Evolutionary conservation across 1,140 invertebrate genomes (phyloP).

Genomic region (Chrysopa pallens): DNA sequence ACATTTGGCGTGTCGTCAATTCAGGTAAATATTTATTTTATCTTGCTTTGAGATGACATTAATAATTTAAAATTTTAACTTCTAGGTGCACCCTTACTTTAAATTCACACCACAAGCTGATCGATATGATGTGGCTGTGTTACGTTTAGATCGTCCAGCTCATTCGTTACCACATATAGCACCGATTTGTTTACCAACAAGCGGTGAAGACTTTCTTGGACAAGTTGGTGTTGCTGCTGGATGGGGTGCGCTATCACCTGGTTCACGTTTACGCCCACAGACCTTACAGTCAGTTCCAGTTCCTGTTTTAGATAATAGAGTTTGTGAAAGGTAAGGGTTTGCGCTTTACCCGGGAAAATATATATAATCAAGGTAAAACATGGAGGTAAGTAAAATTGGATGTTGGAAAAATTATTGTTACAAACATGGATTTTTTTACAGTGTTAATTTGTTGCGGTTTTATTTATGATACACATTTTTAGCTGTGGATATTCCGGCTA

Average conservation of each 20-base stretch:
- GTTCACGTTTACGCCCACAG: slow-evolving; percentile 72
- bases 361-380: too few relatives aligned
- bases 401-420: too few relatives aligned
- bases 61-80: neutral
- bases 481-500: too few relatives aligned
- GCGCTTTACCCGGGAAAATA: too few relatives aligned
- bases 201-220: slow-evolving; percentile 75
- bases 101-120: slow-evolving; percentile 86
- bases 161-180: slow-evolving; percentile 83
- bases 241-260: slow-evolving; percentile 79
- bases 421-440: too few relatives aligned
- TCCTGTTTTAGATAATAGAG: slow-evolving; percentile 71
- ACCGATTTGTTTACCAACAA: slow-evolving; percentile 81
- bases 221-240: slow-evolving; percentile 84
- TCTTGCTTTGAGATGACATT: too few relatives aligned
- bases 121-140: slow-evolving; percentile 80
- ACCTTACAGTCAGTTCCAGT: slow-evolving; percentile 86
- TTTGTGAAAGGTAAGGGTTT: slow-evolving; percentile 36
- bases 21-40: slow-evolving; percentile 14
- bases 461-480: too few relatives aligned
- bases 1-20: slow-evolving; percentile 79
- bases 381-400: too few relatives aligned
- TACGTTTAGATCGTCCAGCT: slow-evolving; percentile 72
- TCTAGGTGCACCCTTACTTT: slow-evolving; percentile 79
- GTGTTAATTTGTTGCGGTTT: too few relatives aligned